Base-by-base conservation (phyloP, 1,140 invertebrate genomes). In the Bradynema listronoti region DNA sequence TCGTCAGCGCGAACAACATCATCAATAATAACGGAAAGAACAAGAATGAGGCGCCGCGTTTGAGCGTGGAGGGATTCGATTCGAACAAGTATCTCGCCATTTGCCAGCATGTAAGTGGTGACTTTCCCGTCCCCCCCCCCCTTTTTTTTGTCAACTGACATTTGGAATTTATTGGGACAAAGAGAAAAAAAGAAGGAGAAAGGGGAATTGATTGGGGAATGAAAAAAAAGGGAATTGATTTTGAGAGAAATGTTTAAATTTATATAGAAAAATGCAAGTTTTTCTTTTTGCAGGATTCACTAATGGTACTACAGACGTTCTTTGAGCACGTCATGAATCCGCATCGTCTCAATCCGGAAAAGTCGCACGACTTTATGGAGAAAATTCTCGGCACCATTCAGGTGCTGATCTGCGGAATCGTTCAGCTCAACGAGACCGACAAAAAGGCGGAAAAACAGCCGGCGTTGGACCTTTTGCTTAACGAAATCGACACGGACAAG, bases 21-120 rank as follows among this genome's bases (percentile, higher is more conserved):
- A n/a, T 55, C 33, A n/a, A n/a, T n/a, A n/a, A n/a, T n/a, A n/a
- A n/a, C n/a, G 24, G 22, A 3, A 55, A 55, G 52, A 56, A 3
- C 33, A 50, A 29, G 34, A 50, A 50, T 50, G 47, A 50, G 47
- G 5, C 3, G 47, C n/a, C n/a, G n/a, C 47, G 47, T 25, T 50
- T 32, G n/a, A 25, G 30, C 30, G 43, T 63, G 19, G 61, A 66
- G 5, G 62, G 58, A 2, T 63, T 63, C 29, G 61, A 63, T 1
- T 27, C 34, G 7, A 63, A 63, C 6, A 63, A 63, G 4, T 63
- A 66, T 34, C 51, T 63, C n/a, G 61, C 61, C 11, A 54, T 33
- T 14, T 66, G 33, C 19, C 61, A 63, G 16, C 51, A 63, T 29
- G 61, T 61, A 19, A 19, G 5, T 2, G 6, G 4, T 11, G 24